Percentiles rank a stretch among this genome's conserved stretches.
Evolutionary conservation across 2,797 vertebrate species (phyloP).

Genomic region (Coregonus suidteri): DNA sequence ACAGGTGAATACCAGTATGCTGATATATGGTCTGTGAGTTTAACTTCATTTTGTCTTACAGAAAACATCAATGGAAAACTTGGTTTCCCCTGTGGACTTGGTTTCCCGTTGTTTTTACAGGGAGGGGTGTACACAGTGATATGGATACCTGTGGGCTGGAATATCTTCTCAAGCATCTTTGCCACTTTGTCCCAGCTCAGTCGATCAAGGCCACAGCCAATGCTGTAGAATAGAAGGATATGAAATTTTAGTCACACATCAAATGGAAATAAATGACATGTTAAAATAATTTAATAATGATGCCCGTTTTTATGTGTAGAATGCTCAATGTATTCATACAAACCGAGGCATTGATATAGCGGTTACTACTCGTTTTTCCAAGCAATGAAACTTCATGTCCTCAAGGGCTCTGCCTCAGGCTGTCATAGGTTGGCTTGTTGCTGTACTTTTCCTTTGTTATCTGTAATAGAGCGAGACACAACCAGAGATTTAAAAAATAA

Average conservation of each 20-base stretch:
- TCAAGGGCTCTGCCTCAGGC: conserved; percentile 81
- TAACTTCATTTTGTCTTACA: conserved; percentile 1
- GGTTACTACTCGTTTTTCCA: conserved; percentile 78
- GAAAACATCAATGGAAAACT: background rate
- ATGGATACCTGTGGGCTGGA: conserved; percentile 79
- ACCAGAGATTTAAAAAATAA: too few species aligned
- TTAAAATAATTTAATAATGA: background rate
- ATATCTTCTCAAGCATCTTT: conserved; percentile 83
- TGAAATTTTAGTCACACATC: background rate
- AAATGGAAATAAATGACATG: background rate
- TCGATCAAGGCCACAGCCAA: conserved; percentile 90
- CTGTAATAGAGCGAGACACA: conserved; percentile 60
- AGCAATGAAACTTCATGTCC: conserved; percentile 88
- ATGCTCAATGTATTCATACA: conserved; percentile 8
- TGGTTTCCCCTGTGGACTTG: background rate
- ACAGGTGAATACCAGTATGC: background rate
- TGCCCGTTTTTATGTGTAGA: background rate
- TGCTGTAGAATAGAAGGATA: conserved; percentile 68
- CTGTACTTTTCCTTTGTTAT: conserved; percentile 87
- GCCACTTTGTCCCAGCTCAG: conserved; percentile 85
- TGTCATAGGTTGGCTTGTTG: conserved; percentile 86
- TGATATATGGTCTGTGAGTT: background rate
- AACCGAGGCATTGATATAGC: conserved; percentile 91
- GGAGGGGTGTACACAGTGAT: conserved; percentile 88
- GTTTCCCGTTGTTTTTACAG: conserved; percentile 38